phyloP scores from a whole-genome alignment of 2,888 invertebrate genomes.

The Terebella lapidaria region DNA sequence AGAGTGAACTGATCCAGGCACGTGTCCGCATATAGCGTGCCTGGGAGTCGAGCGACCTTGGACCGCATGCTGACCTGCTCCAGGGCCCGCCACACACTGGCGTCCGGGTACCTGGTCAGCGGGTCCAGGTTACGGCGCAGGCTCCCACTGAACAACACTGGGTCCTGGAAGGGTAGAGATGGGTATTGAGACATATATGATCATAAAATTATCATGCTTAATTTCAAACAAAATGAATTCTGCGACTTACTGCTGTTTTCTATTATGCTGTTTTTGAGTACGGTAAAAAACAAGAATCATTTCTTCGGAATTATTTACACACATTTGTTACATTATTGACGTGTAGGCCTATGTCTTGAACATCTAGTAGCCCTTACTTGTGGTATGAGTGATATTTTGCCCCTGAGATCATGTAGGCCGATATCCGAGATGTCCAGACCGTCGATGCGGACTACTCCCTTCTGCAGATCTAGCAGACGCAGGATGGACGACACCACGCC shows the following conservation, averaged over 20 bases:
- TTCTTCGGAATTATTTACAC: too few species aligned
- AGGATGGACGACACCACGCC: constrained; percentile 29
- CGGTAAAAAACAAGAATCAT: too few species aligned
- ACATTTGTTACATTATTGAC: too few species aligned
- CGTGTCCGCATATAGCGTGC: constrained; percentile 32
- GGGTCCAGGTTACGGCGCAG: constrained; percentile 34
- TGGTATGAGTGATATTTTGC: constrained; percentile 29
- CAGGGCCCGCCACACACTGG: constrained; percentile 30
- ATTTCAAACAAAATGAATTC: too few species aligned
- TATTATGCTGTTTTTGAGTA: too few species aligned
- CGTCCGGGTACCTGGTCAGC: constrained; percentile 29
- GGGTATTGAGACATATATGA: not conserved
- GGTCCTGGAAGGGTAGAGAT: constrained; percentile 25
- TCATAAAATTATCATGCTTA: not conserved
- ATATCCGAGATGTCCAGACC: constrained; percentile 30
- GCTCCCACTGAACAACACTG: constrained; percentile 31
- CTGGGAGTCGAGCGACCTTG: constrained; percentile 28
- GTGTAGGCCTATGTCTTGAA: too few species aligned
- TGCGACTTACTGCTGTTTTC: too few species aligned
- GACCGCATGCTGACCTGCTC: constrained; percentile 28
- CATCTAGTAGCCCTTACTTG: too few species aligned
- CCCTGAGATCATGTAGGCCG: constrained; percentile 26
- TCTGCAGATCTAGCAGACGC: constrained; percentile 22
- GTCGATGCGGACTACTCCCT: constrained; percentile 30
- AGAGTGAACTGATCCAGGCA: constrained; percentile 26